These are phyloP conservation scores for Motacilla tschutschensis DNA, from an alignment of 2,113 vertebrate species.

Conservation along the genomic window DNA sequence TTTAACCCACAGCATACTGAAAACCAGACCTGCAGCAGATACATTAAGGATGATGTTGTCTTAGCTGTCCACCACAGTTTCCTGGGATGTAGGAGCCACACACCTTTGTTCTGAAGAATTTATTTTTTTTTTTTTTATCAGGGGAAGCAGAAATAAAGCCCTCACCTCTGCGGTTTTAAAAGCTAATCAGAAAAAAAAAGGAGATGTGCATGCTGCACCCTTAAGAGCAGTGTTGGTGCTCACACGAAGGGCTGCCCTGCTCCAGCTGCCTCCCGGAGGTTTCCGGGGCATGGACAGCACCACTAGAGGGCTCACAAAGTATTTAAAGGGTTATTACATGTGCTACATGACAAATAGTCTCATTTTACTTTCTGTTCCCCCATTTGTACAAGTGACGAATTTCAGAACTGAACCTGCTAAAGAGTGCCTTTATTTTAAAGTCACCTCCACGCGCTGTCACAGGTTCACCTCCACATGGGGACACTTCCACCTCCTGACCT, in stretches of 20 bases:
- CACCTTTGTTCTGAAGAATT: not conserved
- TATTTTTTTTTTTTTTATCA: not conserved
- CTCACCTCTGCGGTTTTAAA: not conserved
- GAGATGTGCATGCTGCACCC: accelerated
- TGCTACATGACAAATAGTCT: not conserved
- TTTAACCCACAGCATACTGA: not conserved
- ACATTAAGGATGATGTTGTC: not conserved
- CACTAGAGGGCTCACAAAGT: constrained; percentile 44
- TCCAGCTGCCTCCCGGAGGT: not conserved
- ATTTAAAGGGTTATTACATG: not conserved
- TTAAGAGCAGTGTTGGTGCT: not conserved
- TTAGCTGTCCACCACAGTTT: not conserved
- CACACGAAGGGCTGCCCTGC: accelerated
- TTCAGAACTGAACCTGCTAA: not conserved
- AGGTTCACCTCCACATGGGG: accelerated
- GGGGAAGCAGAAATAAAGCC: not conserved
- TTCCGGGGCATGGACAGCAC: not conserved
- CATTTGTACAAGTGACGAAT: accelerated
- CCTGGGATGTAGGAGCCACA: not conserved
- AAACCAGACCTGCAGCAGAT: not conserved
- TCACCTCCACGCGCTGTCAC: not conserved
- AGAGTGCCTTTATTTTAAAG: not conserved
- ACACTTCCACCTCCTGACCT: not conserved
- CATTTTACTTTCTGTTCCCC: not conserved
- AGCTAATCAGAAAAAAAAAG: not conserved